Conservation (phyloP, 1,140 invertebrate genomes). For the Penaeus vannamei region DNA sequence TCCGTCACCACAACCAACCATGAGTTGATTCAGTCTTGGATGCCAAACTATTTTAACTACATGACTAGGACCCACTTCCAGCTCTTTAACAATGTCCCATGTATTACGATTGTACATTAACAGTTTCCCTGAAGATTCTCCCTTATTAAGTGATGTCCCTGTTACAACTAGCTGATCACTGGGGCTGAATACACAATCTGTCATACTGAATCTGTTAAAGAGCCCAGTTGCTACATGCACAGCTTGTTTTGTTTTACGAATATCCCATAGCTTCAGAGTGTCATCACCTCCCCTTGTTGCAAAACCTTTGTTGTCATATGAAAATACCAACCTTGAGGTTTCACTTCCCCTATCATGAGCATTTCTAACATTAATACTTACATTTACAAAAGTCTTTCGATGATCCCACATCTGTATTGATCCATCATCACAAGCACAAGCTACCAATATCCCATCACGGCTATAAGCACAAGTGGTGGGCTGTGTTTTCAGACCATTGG, state of each 20-base stretch:
- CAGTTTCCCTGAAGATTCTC: conserved; percentile 81
- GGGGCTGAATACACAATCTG: conserved; percentile 95
- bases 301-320: conserved; percentile 87
- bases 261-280: conserved; percentile 95
- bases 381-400: conserved; percentile 79
- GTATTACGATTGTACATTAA: conserved; percentile 87
- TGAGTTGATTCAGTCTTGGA: conserved; percentile 96
- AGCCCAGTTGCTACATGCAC: conserved; percentile 81
- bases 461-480: conserved; percentile 89
- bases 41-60: conserved; percentile 95
- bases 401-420: conserved; percentile 99
- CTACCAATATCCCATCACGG: conserved; percentile 89
- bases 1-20: conserved; percentile 93
- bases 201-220: conserved; percentile 87
- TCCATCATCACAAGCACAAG: conserved; percentile 94
- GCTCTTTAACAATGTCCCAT: conserved; percentile 82
- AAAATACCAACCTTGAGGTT: conserved; percentile 88
- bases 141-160: conserved; percentile 85
- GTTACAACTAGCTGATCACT: conserved; percentile 92
- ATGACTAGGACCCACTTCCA: conserved; percentile 82
- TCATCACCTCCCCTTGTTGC: conserved; percentile 91
- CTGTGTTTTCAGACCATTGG: conserved; percentile 89
- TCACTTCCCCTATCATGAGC: conserved; percentile 88
- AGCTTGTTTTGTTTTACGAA: conserved; percentile 86
- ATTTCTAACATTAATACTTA: conserved; percentile 81